Base-by-base conservation (phyloP, 1,140 invertebrate species). In the Bemisia tabaci region DNA sequence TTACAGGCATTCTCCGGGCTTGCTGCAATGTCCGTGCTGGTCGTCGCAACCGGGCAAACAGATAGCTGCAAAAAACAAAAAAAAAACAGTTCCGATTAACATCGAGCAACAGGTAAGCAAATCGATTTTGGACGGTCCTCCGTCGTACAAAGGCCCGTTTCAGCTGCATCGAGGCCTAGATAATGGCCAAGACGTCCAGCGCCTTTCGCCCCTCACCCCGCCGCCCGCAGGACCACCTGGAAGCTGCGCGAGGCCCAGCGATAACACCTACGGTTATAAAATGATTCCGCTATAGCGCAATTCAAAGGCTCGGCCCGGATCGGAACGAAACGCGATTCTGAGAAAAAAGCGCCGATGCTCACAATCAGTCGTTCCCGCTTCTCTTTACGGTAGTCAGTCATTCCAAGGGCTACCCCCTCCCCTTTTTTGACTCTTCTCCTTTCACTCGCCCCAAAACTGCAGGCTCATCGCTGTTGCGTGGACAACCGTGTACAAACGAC, bases 1-100 rank as follows among this genome's bases (percentile, higher is more conserved):
- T 91, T 85, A 95, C 94, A 84, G 85, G 90, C 94, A 97, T 82
- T 96, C 91, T 81, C 94, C 90, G 72, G 95, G 94, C 76, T 85
- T 84, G 73, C 84, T 86, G 83, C 95, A 98, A 77, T 89, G 87
- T 74, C 95, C 95, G 79, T 95, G 91, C 74, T 88, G 82, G 64
- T 84, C 78, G 79, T 94, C 85, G 81, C 95, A 98, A 75, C 94
- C 94, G 75, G 90, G 85, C 75, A 88, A 80, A 81, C 95, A 98
- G 74, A 89, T 87, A 75, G 91, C 92, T 95, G 86, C 75, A 91
- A 90, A 80, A 84, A 80, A 82, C 79, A 80, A 68, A 66, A 66
- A 68, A 66, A 61, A 62, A 22, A 66, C 33, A 33, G 2, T 59
- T 58, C 25, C 59, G 24, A 65, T 65, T 58, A 12, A 65, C 39